Percentiles rank a stretch among this genome's conserved stretches.
These are phyloP conservation scores for Pachliopta kotzebuea DNA, from an alignment of 2,888 invertebrate species.

Conservation along the genomic window DNA sequence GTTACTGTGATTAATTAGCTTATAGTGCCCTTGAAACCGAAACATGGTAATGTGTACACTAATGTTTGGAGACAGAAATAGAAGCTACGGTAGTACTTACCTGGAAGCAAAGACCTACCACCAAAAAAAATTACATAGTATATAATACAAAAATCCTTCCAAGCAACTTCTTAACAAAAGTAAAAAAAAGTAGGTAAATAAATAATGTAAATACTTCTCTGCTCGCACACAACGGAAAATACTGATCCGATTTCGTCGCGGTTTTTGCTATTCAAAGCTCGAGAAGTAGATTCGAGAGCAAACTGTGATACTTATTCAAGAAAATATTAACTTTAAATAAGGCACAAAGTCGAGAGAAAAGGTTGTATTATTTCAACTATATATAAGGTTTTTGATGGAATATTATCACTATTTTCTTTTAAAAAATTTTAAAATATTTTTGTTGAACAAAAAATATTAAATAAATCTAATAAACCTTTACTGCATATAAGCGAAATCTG, in stretches of 20 bases:
- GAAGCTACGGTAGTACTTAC: too few species aligned
- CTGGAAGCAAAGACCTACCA: too few species aligned
- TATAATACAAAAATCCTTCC: not conserved
- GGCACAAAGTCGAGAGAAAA: not conserved
- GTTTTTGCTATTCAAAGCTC: constrained; percentile 1
- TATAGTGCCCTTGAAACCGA: too few species aligned
- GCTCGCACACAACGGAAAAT: not conserved
- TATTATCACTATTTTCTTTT: not conserved
- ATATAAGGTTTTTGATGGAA: not conserved
- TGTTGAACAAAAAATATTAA: not conserved
- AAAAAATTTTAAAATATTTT: too few species aligned
- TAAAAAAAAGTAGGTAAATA: not conserved
- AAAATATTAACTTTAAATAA: constrained; percentile 4
- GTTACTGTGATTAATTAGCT: too few species aligned
- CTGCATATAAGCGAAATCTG: too few species aligned
- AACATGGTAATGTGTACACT: too few species aligned
- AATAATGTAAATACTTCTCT: not conserved
- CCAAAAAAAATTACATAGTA: too few species aligned
- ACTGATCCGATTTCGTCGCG: not conserved
- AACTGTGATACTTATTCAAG: not conserved
- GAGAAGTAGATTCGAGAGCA: not conserved
- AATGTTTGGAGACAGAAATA: too few species aligned
- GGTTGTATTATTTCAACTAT: not conserved
- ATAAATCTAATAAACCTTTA: too few species aligned
- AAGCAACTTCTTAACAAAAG: not conserved